Conservation (phyloP, 2,888 invertebrate species). For the Zaprionus lineosus region DNA sequence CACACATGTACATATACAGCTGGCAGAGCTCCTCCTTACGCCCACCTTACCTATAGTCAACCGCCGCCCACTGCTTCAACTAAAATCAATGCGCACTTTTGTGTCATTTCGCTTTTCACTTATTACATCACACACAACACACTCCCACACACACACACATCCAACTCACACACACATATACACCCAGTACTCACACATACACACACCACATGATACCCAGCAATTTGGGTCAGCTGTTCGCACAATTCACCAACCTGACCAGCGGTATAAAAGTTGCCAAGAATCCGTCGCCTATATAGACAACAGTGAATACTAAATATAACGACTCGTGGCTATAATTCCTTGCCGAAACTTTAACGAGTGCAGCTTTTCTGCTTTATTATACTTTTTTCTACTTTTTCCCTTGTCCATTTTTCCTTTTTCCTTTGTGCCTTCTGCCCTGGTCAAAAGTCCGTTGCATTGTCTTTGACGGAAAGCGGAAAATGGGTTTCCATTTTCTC, state of each 20-base stretch:
- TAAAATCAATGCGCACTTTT: constrained; percentile 69
- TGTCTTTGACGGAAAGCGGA: no score
- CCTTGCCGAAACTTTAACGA: constrained; percentile 39
- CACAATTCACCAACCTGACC: constrained; percentile 32
- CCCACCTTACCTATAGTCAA: background rate
- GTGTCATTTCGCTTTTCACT: constrained; percentile 70
- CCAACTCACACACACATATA: background rate
- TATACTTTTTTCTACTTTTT: constrained; percentile 18
- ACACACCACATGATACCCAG: constrained; percentile 40
- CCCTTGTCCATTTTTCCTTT: background rate
- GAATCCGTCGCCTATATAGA: constrained; percentile 48
- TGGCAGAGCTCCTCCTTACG: background rate
- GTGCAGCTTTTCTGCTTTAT: background rate
- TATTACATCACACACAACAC: constrained; percentile 66
- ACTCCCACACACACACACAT: background rate
- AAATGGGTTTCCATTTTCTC: background rate
- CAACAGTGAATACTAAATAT: constrained; percentile 2
- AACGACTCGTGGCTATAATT: background rate
- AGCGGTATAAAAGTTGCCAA: constrained; percentile 35
- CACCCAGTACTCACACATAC: constrained; percentile 10
- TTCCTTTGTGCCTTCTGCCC: background rate
- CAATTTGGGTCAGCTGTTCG: constrained; percentile 51
- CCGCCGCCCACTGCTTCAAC: background rate
- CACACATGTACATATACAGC: background rate
- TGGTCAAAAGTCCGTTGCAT: constrained; percentile 19